Evolutionary conservation across 2,797 vertebrate species (phyloP).

Genomic region (Xyrichtys novacula): DNA sequence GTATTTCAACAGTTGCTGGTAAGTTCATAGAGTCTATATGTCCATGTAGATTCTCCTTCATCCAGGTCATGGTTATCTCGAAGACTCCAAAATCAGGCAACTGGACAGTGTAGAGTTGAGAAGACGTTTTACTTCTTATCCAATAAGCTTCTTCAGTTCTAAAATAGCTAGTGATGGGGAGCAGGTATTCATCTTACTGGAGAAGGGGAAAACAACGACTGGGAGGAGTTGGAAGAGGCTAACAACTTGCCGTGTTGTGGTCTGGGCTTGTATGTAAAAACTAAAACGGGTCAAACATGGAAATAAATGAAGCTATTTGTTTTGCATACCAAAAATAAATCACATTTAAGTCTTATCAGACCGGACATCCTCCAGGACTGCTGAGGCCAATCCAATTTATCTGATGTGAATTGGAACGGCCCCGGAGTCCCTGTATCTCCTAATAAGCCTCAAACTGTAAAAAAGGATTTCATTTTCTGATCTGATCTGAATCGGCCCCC

Average conservation of each 20-base stretch:
- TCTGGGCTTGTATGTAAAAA: background rate
- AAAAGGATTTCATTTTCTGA: constrained; percentile 65
- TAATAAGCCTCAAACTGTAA: constrained; percentile 52
- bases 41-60: too few relatives aligned
- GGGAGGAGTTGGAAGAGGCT: background rate
- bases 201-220: too few relatives aligned
- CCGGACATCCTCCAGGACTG: constrained; percentile 1
- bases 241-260: background rate
- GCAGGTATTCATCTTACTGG: too few relatives aligned
- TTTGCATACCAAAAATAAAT: constrained; percentile 6
- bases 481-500: constrained; percentile 48
- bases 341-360: background rate
- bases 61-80: too few relatives aligned
- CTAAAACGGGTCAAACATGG: background rate
- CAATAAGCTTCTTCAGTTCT: too few relatives aligned
- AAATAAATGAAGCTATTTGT: background rate
- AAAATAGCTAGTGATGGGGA: too few relatives aligned
- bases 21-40: too few relatives aligned
- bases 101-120: too few relatives aligned
- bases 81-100: too few relatives aligned
- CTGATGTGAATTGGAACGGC: constrained; percentile 31
- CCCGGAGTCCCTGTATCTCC: constrained; percentile 29
- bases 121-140: too few relatives aligned
- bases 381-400: constrained; percentile 41
- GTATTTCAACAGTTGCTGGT: too few relatives aligned